Base-by-base conservation (phyloP, 2,797 vertebrate species). In the Peromyscus melanophrys region DNA sequence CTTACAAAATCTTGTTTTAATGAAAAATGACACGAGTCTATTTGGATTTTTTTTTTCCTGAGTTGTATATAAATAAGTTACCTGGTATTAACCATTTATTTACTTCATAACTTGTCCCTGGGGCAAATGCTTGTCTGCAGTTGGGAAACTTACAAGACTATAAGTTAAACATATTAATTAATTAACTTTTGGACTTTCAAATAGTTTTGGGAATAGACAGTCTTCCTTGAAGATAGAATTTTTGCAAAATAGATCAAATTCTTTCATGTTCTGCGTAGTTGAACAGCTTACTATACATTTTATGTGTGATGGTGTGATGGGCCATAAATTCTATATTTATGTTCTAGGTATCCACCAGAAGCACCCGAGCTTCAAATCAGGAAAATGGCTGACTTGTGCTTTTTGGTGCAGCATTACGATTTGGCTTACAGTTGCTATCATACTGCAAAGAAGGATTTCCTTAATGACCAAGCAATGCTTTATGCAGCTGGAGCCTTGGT, bases 331-430 rank as follows among this genome's bases (percentile, higher is more conserved):
- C 9, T 46, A 52, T 89, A 65, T 88, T 71, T 98, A 25, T 92
- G 69, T 98, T 93, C 4, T 95, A 99, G 99, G 92, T 99, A 99
- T 98, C 99, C 99, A 11, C 99, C 99, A 59, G 99, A 99, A 98
- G 99, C 99, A 31, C 99, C 99, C 3, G 99, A 99, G 94, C 99
- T 99, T 97, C 99, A 99, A 97, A 99, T 99, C 97, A 99, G 99
- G 96, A 99, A 99, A 98, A 99, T 99, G 99, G 99, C 99, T 5
- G 99, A 99, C 98, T 98, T 99, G 85, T 99, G 99, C 97, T 99
- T 99, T 98, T 99, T 99, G 98, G 99, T 99, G 69, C 99, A 99
- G 73, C 99, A 99, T 98, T 99, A 99, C 93, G 99, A 99, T 90
- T 98, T 99, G 98, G 99, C 99, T 67, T 99, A 99, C 97, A 99